Evolutionary conservation across 2,888 invertebrate species (phyloP).

Genomic region (Ypsolopha scabrella): DNA sequence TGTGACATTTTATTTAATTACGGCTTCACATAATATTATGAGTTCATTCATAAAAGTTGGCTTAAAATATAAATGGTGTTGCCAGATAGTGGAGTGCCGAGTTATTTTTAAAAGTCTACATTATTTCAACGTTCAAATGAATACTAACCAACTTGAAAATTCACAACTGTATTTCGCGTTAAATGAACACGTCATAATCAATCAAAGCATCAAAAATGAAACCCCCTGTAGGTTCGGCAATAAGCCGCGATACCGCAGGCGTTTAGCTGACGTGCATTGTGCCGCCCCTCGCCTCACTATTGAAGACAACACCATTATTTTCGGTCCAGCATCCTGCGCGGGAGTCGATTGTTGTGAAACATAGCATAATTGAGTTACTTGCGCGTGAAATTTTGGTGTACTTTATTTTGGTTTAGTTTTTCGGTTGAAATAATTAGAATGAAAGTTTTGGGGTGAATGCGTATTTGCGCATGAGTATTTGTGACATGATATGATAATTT

Average conservation of each 20-base stretch:
- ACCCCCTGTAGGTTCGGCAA: conserved; percentile 26
- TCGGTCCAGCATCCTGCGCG: conserved; percentile 22
- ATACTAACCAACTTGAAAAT: no score
- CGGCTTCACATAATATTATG: no score
- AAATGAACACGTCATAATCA: neutral
- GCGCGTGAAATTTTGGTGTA: conserved; percentile 48
- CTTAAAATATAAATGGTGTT: no score
- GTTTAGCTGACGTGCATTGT: conserved; percentile 62
- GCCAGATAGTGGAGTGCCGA: no score
- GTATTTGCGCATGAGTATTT: no score
- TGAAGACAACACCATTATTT: conserved; percentile 14
- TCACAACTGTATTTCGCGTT: no score
- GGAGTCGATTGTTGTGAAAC: conserved; percentile 43
- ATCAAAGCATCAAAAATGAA: no score
- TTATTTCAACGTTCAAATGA: no score
- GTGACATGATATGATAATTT: no score
- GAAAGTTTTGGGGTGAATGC: conserved; percentile 8
- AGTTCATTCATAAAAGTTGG: no score
- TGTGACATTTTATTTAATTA: no score
- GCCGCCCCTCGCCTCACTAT: conserved; percentile 20
- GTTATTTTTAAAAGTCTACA: no score
- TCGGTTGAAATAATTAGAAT: conserved; percentile 33
- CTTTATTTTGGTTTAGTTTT: conserved; percentile 25
- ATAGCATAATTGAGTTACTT: conserved; percentile 58
- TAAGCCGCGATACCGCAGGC: conserved; percentile 59